Percentiles rank a stretch among this genome's conserved stretches.
phyloP scores from a whole-genome alignment of 2,888 invertebrate species.

The Cartodere bifasciata region DNA sequence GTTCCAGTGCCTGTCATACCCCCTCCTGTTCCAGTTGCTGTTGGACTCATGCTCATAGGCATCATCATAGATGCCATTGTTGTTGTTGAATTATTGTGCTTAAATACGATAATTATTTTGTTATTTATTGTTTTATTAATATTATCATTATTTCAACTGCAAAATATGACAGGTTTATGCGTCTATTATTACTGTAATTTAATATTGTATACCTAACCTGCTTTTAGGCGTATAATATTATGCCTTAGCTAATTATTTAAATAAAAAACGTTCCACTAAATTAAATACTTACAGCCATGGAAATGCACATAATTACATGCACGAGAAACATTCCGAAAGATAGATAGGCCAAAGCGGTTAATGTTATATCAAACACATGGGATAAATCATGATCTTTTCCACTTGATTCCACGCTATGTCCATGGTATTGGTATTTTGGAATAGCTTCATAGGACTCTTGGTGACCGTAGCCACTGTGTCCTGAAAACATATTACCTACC shows the following conservation, averaged over 20 bases:
- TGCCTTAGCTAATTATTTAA: too few species aligned
- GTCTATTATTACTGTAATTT: too few species aligned
- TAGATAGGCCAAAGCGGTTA: constrained; percentile 68
- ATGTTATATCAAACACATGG: constrained; percentile 66
- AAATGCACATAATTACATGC: constrained; percentile 66
- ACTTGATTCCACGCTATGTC: constrained; percentile 23
- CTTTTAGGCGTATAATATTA: too few species aligned
- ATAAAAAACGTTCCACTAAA: too few species aligned
- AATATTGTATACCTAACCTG: too few species aligned
- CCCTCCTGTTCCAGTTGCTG: constrained; percentile 38
- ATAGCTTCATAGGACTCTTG: constrained; percentile 22
- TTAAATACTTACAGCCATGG: constrained; percentile 42
- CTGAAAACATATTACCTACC: constrained; percentile 4
- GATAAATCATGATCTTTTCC: constrained; percentile 51
- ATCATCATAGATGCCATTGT: constrained; percentile 32
- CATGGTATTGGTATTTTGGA: constrained; percentile 28
- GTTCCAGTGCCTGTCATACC: constrained; percentile 28
- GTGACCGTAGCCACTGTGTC: constrained; percentile 22
- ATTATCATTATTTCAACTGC: too few species aligned
- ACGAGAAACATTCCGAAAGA: constrained; percentile 71
- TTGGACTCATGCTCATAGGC: constrained; percentile 33
- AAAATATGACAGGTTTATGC: too few species aligned
- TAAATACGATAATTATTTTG: background rate
- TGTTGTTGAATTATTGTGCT: constrained; percentile 15
- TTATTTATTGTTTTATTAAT: constrained; percentile 1